A percentile compares a stretch with the other conserved stretches of the same genome.
Conservation (phyloP, 2,113 vertebrate genomes). For the Pseudois nayaur region DNA sequence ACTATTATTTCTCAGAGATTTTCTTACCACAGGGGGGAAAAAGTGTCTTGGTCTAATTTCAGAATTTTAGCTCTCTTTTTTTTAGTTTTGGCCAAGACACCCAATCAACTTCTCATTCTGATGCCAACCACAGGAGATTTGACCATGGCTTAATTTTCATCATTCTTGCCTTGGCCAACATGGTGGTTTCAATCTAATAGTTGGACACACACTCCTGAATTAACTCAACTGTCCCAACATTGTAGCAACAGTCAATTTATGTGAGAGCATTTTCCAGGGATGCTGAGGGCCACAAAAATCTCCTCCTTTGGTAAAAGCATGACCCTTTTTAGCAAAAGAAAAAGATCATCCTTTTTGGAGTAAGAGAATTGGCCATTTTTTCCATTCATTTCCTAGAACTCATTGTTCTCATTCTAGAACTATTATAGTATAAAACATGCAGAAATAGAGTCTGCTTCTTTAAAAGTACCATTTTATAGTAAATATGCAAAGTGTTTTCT, state of each 20-base stretch:
- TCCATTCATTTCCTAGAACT: conserved; percentile 71
- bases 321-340: conserved; percentile 43
- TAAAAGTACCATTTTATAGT: conserved; percentile 62
- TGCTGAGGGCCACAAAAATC: conserved; percentile 54
- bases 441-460: conserved; percentile 67
- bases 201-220: conserved; percentile 41
- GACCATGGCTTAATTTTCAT: conserved; percentile 47
- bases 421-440: conserved; percentile 70
- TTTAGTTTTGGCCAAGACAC: conserved; percentile 63
- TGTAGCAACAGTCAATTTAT: conserved; percentile 40
- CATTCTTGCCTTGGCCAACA: conserved; percentile 16
- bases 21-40: conserved; percentile 61
- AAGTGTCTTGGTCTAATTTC: background rate
- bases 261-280: conserved; percentile 56
- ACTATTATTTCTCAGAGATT: conserved; percentile 68
- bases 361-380: conserved; percentile 70
- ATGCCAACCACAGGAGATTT: conserved; percentile 39
- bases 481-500: conserved; percentile 70
- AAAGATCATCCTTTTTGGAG: conserved; percentile 65
- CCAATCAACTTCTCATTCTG: conserved; percentile 58
- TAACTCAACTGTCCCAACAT: conserved; percentile 55
- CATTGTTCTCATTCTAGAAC: conserved; percentile 75
- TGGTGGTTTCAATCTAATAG: conserved; percentile 19
- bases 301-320: conserved; percentile 33
- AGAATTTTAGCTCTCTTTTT: background rate